These are phyloP conservation scores for Diprion similis DNA, from an alignment of 1,140 invertebrate species.

Conservation along the genomic window DNA sequence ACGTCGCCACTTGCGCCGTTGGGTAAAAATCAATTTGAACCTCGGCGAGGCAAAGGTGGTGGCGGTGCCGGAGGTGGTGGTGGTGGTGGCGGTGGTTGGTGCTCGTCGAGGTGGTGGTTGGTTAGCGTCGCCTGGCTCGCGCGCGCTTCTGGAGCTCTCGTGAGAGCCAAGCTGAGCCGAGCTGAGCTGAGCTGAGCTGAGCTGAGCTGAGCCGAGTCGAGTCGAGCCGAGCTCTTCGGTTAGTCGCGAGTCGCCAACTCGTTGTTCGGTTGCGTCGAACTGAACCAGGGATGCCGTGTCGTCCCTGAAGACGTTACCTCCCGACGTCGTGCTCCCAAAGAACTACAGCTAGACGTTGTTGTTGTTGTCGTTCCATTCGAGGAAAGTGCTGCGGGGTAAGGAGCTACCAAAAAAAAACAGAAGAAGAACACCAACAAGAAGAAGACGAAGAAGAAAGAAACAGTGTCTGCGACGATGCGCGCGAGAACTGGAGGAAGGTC, in stretches of 20 bases:
- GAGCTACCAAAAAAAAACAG: not conserved
- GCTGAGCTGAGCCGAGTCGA: constrained; percentile 18
- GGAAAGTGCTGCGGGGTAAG: not conserved
- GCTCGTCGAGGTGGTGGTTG: constrained; percentile 36
- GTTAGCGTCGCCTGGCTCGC: constrained; percentile 27
- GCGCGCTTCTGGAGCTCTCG: constrained; percentile 33
- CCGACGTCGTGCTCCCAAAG: constrained; percentile 1
- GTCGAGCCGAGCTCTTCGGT: constrained; percentile 39
- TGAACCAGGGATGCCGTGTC: constrained; percentile 15
- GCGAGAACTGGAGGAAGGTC: no score
- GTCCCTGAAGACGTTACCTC: constrained; percentile 21
- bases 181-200: constrained; percentile 2
- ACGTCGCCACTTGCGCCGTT: constrained; percentile 54
- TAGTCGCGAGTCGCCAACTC: constrained; percentile 56
- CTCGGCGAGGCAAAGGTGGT: constrained; percentile 50
- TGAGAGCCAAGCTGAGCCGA: constrained; percentile 33
- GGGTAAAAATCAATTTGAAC: constrained; percentile 62
- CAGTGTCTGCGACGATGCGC: not conserved
- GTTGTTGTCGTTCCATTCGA: no score
- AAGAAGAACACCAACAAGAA: not conserved
- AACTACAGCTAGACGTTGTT: not conserved
- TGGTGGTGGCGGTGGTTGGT: not conserved
- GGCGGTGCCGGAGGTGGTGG: constrained; percentile 6
- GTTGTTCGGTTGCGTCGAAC: constrained; percentile 40
- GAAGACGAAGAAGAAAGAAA: constrained; percentile 7